Percentiles rank a stretch among this genome's conserved stretches.
Conservation (phyloP, 2,888 invertebrate species). For the Aphidoletes aphidimyza region DNA sequence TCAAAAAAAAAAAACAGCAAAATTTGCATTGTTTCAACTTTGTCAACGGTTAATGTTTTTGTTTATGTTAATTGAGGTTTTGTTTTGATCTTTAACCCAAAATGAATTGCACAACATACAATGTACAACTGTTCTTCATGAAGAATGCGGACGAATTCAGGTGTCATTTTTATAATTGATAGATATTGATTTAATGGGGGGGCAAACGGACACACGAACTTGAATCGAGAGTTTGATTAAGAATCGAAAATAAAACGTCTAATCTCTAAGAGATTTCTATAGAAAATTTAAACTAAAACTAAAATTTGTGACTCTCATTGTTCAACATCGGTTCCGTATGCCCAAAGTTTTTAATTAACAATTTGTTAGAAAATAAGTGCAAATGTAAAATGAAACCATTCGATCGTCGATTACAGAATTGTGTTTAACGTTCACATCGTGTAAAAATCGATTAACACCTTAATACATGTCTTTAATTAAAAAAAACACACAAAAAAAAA, state of each 20-base stretch:
- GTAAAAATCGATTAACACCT: neutral
- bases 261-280: slow-evolving; percentile 26
- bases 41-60: neutral
- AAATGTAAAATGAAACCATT: too few species aligned
- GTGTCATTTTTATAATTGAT: neutral
- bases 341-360: neutral
- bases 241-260: neutral
- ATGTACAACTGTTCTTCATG: neutral
- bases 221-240: neutral
- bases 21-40: slow-evolving; percentile 1
- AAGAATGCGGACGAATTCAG: slow-evolving; percentile 39
- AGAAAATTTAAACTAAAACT: too few species aligned
- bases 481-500: neutral
- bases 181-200: too few species aligned
- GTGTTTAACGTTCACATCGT: neutral
- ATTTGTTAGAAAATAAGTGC: slow-evolving; percentile 18
- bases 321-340: neutral
- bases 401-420: neutral
- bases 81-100: neutral
- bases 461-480: neutral
- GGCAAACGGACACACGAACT: too few species aligned
- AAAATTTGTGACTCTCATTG: too few species aligned
- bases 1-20: too few species aligned
- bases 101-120: neutral
- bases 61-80: slow-evolving; percentile 4